Conservation (phyloP, 1,140 invertebrate genomes). For the Leptoteleia sp. region DNA sequence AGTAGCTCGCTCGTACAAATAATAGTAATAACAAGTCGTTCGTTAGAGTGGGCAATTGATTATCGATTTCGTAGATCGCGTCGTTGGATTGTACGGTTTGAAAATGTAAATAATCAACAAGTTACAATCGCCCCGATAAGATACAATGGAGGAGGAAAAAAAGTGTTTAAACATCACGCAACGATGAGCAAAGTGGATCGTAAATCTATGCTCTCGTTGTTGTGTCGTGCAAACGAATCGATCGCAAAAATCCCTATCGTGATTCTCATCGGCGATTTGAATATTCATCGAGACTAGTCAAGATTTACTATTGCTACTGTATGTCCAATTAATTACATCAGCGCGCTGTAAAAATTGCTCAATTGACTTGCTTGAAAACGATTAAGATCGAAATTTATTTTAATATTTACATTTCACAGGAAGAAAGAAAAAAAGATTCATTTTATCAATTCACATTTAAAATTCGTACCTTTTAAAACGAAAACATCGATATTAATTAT, state of each 20-base stretch:
- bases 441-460: too few species aligned
- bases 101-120: constrained; percentile 20
- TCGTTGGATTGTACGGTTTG: constrained; percentile 1
- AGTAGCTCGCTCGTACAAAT: too few species aligned
- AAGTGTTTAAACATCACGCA: constrained; percentile 23
- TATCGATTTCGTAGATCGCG: constrained; percentile 4
- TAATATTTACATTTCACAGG: too few species aligned
- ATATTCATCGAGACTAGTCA: constrained; percentile 46
- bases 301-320: constrained; percentile 23
- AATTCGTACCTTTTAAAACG: too few species aligned
- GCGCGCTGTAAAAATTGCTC: background rate
- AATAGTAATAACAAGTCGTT: too few species aligned
- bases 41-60: background rate
- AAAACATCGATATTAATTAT: too few species aligned
- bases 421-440: too few species aligned
- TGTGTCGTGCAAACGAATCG: constrained; percentile 7
- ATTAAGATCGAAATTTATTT: too few species aligned
- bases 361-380: too few species aligned
- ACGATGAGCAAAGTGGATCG: constrained; percentile 9
- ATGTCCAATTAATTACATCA: constrained; percentile 7
- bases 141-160: constrained; percentile 27
- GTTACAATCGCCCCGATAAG: constrained; percentile 29
- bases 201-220: constrained; percentile 34
- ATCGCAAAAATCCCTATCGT: constrained; percentile 33
- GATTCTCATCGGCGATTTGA: constrained; percentile 32